Evolutionary conservation across 2,113 vertebrate species (phyloP).

Genomic region (Acanthisitta chloris): DNA sequence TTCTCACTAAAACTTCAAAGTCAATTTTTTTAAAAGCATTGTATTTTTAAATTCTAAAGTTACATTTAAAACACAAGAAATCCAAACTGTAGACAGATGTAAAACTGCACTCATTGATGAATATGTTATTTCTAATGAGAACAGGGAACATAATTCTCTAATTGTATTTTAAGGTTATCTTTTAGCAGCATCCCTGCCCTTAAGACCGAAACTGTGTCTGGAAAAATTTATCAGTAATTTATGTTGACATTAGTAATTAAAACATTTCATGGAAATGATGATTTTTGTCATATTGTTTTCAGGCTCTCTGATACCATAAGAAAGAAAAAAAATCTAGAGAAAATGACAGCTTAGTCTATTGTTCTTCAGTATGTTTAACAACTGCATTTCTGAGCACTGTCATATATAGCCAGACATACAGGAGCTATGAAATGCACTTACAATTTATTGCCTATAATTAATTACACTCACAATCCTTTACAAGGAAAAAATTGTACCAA

Average conservation of each 20-base stretch:
- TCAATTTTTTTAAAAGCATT: not conserved
- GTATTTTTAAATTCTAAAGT: not conserved
- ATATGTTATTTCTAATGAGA: not conserved
- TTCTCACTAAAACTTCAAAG: not conserved
- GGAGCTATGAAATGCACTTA: slow-evolving; percentile 37
- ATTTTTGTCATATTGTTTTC: not conserved
- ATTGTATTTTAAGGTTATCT: not conserved
- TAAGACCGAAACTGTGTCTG: not conserved
- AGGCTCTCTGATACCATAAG: not conserved
- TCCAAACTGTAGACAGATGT: not conserved
- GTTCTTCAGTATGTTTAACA: not conserved
- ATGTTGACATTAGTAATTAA: not conserved
- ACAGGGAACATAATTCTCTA: not conserved
- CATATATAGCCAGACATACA: not conserved
- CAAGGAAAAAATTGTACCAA: slow-evolving; percentile 47
- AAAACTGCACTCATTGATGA: not conserved
- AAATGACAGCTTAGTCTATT: not conserved
- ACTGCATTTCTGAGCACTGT: not conserved
- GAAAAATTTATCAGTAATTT: not conserved
- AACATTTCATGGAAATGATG: not conserved
- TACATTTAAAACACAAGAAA: not conserved
- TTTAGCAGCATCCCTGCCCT: not conserved
- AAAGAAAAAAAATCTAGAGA: not conserved
- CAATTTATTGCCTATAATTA: slow-evolving; percentile 51
- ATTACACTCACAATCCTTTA: slow-evolving; percentile 39